A percentile compares a stretch with the other conserved stretches of the same genome.
Evolutionary conservation across 2,113 vertebrate species (phyloP).

Genomic region (Pelvicachromis taeniatus): DNA sequence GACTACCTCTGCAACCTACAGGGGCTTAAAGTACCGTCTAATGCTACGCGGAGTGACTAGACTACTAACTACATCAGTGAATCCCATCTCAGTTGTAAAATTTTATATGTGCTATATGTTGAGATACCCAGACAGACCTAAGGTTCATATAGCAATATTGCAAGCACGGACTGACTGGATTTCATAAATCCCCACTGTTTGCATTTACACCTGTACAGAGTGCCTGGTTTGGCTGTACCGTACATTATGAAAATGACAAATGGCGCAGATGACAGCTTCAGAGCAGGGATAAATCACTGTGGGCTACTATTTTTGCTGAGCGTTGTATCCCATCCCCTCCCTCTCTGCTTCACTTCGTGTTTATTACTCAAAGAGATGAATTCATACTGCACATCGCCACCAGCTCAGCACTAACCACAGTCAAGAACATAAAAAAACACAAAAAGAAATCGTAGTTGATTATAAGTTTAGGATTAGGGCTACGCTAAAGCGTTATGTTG

Average conservation of each 20-base stretch:
- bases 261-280: background rate
- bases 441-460: background rate
- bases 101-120: background rate
- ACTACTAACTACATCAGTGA: background rate
- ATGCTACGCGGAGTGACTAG: background rate
- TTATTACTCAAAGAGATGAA: slow-evolving; percentile 25
- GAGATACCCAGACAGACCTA: background rate
- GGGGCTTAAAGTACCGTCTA: background rate
- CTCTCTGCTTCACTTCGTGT: background rate
- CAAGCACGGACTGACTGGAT: background rate
- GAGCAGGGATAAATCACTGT: background rate
- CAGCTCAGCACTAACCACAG: background rate
- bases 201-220: background rate
- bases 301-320: slow-evolving; percentile 13
- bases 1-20: background rate
- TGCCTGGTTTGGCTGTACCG: background rate
- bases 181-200: background rate
- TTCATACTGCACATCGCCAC: background rate
- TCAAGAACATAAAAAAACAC: background rate
- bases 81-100: background rate
- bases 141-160: background rate
- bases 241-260: slow-evolving; percentile 19
- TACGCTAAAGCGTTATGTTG: background rate
- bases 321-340: background rate
- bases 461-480: background rate